Conservation (phyloP, 2,888 invertebrate genomes). For the Tachina grossa region DNA sequence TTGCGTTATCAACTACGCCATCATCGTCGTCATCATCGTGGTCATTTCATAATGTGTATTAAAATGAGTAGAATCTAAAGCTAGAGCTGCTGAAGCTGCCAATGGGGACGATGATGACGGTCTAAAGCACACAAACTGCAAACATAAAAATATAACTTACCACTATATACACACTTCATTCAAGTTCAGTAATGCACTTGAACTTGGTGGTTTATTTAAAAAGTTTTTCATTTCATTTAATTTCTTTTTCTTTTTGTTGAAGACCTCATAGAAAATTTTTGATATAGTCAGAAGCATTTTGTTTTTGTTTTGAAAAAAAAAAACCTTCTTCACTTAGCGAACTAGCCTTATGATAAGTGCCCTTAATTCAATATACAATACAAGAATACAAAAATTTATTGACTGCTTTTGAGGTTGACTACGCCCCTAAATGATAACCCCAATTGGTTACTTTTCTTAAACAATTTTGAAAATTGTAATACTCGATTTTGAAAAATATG, state of each 20-base stretch:
- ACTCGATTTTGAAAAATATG: too few relatives aligned
- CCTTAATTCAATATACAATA: too few relatives aligned
- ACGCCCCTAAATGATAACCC: too few relatives aligned
- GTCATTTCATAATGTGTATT: conserved; percentile 58
- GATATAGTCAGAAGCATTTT: neutral
- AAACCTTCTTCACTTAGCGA: too few relatives aligned
- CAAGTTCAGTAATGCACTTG: conserved; percentile 73
- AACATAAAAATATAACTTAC: neutral
- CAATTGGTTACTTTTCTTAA: too few relatives aligned
- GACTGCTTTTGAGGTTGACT: too few relatives aligned
- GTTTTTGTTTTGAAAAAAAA: too few relatives aligned
- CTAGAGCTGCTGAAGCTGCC: conserved; percentile 7
- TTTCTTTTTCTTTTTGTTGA: neutral
- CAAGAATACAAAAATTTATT: too few relatives aligned
- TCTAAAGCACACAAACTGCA: neutral
- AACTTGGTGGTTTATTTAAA: conserved; percentile 74
- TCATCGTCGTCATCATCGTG: conserved; percentile 52
- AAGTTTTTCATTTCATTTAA: neutral
- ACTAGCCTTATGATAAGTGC: too few relatives aligned
- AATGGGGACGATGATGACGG: conserved; percentile 20
- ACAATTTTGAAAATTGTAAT: too few relatives aligned
- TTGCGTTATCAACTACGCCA: conserved; percentile 64
- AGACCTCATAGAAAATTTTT: neutral
- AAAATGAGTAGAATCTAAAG: conserved; percentile 32
- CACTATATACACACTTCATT: conserved; percentile 48